Evolutionary conservation across 2,113 vertebrate genomes (phyloP).

Genomic region (Ancistrus triradiatus): DNA sequence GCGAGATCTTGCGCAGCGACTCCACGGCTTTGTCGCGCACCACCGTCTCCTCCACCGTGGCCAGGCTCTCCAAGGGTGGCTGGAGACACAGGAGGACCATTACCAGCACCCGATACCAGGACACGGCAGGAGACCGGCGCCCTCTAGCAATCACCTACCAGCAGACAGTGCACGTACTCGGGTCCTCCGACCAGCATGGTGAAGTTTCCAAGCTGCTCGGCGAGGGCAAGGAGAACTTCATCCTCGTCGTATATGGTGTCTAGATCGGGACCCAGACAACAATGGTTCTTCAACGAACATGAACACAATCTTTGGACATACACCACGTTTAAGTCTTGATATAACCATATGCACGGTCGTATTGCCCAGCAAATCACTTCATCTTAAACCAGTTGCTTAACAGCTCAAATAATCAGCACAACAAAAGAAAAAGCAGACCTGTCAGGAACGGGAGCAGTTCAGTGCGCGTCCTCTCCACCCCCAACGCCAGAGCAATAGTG

Average conservation of each 20-base stretch:
- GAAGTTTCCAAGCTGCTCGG: slow-evolving; percentile 87
- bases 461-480: slow-evolving; percentile 84
- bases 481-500: slow-evolving; percentile 84
- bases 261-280: slow-evolving; percentile 37
- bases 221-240: slow-evolving; percentile 84
- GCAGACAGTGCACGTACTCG: slow-evolving; percentile 84
- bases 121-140: too few species aligned
- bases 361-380: too few species aligned
- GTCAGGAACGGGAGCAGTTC: slow-evolving; percentile 88
- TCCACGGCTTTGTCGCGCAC: slow-evolving; percentile 88
- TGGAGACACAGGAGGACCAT: slow-evolving; percentile 35
- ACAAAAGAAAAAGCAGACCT: slow-evolving; percentile 58
- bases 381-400: too few species aligned
- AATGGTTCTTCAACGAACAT: not conserved
- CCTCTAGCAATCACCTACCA: slow-evolving; percentile 78
- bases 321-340: not conserved
- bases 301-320: not conserved
- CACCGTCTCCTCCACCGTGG: slow-evolving; percentile 87
- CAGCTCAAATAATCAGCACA: too few species aligned
- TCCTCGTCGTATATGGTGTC: slow-evolving; percentile 93
- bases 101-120: too few species aligned
- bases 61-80: slow-evolving; percentile 87
- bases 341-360: too few species aligned
- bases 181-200: slow-evolving; percentile 86
- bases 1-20: slow-evolving; percentile 86